Conservation (phyloP, 2,113 vertebrate species). For the Aythya baeri region DNA sequence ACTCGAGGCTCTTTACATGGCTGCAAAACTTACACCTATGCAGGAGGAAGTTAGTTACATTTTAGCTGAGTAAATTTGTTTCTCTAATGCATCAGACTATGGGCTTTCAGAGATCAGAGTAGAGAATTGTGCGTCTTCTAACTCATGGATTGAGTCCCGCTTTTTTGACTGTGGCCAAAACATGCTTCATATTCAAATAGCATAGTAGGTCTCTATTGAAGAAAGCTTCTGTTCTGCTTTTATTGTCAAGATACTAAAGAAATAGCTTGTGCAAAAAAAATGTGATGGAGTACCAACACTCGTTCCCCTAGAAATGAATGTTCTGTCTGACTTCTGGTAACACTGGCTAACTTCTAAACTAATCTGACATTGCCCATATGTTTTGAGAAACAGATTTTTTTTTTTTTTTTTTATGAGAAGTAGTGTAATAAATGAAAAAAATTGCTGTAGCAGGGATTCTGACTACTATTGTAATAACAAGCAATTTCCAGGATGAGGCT, state of each 20-base stretch:
- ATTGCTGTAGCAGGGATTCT: not conserved
- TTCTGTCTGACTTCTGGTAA: not conserved
- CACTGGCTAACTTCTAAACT: not conserved
- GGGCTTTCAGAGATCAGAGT: not conserved
- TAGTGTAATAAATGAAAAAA: not conserved
- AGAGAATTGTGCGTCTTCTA: not conserved
- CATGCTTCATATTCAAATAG: not conserved
- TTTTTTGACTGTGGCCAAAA: not conserved
- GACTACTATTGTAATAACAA: not conserved
- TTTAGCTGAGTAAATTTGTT: not conserved
- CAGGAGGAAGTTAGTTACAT: not conserved
- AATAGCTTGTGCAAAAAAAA: not conserved
- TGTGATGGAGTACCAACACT: not conserved
- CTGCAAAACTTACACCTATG: not conserved
- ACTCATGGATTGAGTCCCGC: not conserved
- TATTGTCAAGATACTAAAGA: not conserved
- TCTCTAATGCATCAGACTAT: not conserved
- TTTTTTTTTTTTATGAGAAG: fast-evolving
- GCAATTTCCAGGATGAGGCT: not conserved
- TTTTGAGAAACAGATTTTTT: not conserved
- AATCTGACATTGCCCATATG: not conserved
- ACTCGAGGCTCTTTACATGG: not conserved
- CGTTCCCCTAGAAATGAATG: not conserved
- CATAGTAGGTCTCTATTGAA: not conserved
- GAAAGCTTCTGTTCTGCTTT: not conserved